Conservation (phyloP, 2,888 invertebrate species). For the Crepidodera aurea region DNA sequence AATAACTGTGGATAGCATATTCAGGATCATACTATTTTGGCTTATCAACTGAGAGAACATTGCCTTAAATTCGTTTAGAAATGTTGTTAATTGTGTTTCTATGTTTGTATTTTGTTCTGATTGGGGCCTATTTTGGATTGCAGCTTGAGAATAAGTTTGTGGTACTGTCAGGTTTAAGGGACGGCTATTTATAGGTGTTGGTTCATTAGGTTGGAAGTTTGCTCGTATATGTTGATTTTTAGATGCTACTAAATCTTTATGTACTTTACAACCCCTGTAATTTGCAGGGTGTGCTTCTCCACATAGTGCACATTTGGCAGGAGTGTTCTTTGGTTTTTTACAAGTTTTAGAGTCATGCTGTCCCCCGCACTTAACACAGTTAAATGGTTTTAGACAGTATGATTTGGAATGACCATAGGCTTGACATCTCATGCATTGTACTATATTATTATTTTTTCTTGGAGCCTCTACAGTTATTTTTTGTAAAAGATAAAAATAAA, state of each 20-base stretch:
- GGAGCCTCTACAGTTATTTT: conserved; percentile 9
- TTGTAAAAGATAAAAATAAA: too few relatives aligned
- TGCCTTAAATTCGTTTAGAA: conserved; percentile 2
- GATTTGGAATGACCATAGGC: conserved; percentile 27
- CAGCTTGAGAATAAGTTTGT: not conserved
- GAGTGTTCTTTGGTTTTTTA: conserved; percentile 21
- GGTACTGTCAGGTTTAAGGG: not conserved
- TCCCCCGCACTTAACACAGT: conserved; percentile 32
- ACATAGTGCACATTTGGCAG: too few relatives aligned
- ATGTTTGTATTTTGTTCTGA: not conserved
- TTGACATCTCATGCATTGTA: conserved; percentile 34
- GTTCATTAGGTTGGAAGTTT: not conserved
- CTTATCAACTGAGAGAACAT: too few relatives aligned
- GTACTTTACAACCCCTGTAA: conserved; percentile 38
- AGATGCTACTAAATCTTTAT: conserved; percentile 15
- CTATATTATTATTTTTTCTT: conserved; percentile 10
- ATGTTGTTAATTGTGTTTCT: not conserved
- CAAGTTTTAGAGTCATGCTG: not conserved
- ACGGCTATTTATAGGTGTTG: not conserved
- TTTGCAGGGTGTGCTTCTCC: conserved; percentile 38
- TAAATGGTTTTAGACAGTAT: too few relatives aligned
- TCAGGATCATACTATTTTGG: too few relatives aligned
- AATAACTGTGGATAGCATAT: too few relatives aligned
- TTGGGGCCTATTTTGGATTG: not conserved
- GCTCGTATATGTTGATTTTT: not conserved